A percentile compares a stretch with the other conserved stretches of the same genome.
phyloP scores from a whole-genome alignment of 2,888 invertebrate genomes.

The Athrips mouffetella region DNA sequence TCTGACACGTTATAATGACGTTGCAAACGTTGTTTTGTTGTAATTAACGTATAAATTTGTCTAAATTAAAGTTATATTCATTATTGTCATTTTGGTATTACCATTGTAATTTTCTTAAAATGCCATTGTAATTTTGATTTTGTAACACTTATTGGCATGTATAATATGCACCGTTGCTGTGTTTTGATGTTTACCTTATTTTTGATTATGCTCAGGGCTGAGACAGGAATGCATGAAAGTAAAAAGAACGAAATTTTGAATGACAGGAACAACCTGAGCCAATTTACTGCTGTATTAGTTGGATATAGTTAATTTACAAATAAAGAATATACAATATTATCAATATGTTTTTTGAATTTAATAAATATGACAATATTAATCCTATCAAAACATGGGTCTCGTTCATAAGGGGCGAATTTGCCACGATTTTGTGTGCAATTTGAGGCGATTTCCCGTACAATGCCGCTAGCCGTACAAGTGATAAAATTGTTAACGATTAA shows the following conservation, averaged over 20 bases:
- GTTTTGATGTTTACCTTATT: conserved; percentile 65
- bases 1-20: conserved; percentile 23
- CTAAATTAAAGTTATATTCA: too few species aligned
- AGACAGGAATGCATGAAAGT: conserved; percentile 45
- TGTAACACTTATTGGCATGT: conserved; percentile 57
- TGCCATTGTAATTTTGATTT: conserved; percentile 39
- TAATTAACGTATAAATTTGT: neutral
- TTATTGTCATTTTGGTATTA: conserved; percentile 15
- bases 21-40: conserved; percentile 30
- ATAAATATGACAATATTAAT: neutral
- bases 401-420: too few species aligned
- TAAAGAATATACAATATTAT: conserved; percentile 19
- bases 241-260: conserved; percentile 27
- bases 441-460: too few species aligned
- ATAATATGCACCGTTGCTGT: conserved; percentile 62
- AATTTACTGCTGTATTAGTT: conserved; percentile 66
- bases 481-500: too few species aligned
- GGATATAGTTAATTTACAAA: conserved; percentile 65
- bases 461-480: too few species aligned
- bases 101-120: conserved; percentile 28
- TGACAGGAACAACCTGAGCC: conserved; percentile 53
- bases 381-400: too few species aligned
- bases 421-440: too few species aligned
- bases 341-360: neutral
- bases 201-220: conserved; percentile 56